These are phyloP conservation scores for Xenopus tropicalis DNA, from an alignment of 2,113 vertebrate species.

Conservation along the genomic window DNA sequence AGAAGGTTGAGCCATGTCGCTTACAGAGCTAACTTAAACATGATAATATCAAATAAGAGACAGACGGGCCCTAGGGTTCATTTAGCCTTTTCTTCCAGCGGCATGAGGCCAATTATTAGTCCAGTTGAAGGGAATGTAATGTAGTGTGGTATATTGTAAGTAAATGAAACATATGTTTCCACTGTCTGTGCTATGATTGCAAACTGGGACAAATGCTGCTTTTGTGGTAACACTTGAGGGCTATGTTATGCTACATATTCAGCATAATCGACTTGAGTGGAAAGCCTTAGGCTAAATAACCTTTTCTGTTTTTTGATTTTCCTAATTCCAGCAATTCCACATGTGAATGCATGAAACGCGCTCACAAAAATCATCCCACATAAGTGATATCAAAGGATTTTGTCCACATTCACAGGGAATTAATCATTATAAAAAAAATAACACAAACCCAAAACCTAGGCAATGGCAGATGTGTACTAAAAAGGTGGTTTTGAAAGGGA, in stretches of 20 bases:
- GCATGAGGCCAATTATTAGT: slow-evolving; percentile 26
- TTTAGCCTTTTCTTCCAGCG: slow-evolving; percentile 21
- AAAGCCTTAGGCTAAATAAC: slow-evolving; percentile 22
- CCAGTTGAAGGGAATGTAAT: slow-evolving; percentile 20
- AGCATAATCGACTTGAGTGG: slow-evolving; percentile 27
- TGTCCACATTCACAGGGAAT: background rate
- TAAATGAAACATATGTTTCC: slow-evolving; percentile 36
- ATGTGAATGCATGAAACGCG: slow-evolving; percentile 18
- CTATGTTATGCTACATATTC: slow-evolving; percentile 24
- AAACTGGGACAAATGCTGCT: slow-evolving; percentile 21
- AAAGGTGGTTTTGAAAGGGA: no score
- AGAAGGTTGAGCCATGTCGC: background rate
- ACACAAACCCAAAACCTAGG: no score
- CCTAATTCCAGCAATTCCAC: slow-evolving; percentile 22
- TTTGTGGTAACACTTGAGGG: slow-evolving; percentile 30
- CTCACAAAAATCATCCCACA: slow-evolving; percentile 19
- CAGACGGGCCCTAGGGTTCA: slow-evolving; percentile 24
- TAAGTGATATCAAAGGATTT: slow-evolving; percentile 20
- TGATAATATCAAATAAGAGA: slow-evolving; percentile 31
- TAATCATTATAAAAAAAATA: background rate
- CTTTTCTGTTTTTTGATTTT: slow-evolving; percentile 34
- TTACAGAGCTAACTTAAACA: slow-evolving; percentile 27
- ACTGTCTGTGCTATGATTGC: slow-evolving; percentile 26
- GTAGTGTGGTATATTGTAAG: slow-evolving; percentile 14
- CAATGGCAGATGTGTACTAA: no score